A percentile compares a stretch with the other conserved stretches of the same genome.
Conservation (phyloP, 2,797 vertebrate genomes). For the Catamblyrhynchus diadema region DNA sequence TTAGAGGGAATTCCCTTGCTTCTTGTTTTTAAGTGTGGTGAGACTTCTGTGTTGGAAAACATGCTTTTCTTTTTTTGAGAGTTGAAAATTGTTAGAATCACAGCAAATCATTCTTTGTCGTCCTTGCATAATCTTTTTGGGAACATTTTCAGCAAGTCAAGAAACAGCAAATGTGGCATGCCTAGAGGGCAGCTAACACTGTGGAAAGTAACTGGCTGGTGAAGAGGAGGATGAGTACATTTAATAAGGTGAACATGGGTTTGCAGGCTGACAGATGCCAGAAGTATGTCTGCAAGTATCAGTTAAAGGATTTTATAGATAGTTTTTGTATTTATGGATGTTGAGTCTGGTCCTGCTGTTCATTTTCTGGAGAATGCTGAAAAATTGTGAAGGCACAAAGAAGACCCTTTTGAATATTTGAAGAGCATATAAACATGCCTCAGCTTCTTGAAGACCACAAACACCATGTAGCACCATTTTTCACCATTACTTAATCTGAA, state of each 20-base stretch:
- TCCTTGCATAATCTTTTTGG: background rate
- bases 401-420: background rate
- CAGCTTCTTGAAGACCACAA: background rate
- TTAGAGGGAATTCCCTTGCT: background rate
- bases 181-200: background rate
- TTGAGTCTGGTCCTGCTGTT: background rate
- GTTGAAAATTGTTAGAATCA: background rate
- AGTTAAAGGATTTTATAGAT: background rate
- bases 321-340: background rate
- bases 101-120: background rate
- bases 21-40: background rate
- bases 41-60: background rate
- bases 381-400: background rate
- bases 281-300: background rate
- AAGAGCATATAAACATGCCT: background rate
- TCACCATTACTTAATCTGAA: background rate
- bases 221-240: background rate
- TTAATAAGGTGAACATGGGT: background rate
- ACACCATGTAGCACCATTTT: background rate
- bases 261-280: background rate
- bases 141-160: background rate
- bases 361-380: background rate
- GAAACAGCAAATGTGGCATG: background rate
- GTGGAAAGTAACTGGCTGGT: background rate
- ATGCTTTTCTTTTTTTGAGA: background rate